Percentiles rank a stretch among this genome's conserved stretches.
phyloP scores from a whole-genome alignment of 2,888 invertebrate genomes.

The Hymenopus coronatus region DNA sequence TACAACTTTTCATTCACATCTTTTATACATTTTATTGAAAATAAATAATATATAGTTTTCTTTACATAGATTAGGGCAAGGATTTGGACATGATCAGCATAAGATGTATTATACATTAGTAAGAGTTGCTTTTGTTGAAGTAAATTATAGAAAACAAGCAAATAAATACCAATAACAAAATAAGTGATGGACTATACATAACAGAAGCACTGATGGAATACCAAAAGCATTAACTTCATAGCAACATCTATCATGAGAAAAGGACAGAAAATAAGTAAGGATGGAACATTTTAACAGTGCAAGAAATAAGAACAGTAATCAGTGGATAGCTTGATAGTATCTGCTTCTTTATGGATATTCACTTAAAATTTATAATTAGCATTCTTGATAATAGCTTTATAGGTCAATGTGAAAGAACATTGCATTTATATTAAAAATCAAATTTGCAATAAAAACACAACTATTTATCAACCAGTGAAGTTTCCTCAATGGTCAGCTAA shows the following conservation, averaged over 20 bases:
- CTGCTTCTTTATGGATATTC: neutral
- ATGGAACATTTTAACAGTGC: neutral
- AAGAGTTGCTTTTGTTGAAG: neutral
- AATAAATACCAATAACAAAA: neutral
- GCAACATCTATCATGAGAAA: neutral
- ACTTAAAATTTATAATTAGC: neutral
- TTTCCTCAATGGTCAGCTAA: neutral
- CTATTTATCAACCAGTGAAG: neutral
- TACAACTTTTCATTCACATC: neutral
- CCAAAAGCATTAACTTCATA: neutral
- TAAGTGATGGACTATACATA: neutral
- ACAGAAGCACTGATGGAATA: neutral
- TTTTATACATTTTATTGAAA: slow-evolving; percentile 15
- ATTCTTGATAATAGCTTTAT: neutral
- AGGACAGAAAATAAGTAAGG: neutral
- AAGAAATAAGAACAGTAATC: neutral
- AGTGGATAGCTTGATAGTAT: neutral
- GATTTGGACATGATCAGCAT: neutral
- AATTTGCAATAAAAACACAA: neutral
- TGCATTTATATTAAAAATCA: neutral
- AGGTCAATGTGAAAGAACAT: neutral
- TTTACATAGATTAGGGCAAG: neutral
- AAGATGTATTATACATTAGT: neutral
- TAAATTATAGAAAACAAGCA: neutral
- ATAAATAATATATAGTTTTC: slow-evolving; percentile 13